Conservation (phyloP, 2,888 invertebrate species). For the Trichogramma dendrolimi region DNA sequence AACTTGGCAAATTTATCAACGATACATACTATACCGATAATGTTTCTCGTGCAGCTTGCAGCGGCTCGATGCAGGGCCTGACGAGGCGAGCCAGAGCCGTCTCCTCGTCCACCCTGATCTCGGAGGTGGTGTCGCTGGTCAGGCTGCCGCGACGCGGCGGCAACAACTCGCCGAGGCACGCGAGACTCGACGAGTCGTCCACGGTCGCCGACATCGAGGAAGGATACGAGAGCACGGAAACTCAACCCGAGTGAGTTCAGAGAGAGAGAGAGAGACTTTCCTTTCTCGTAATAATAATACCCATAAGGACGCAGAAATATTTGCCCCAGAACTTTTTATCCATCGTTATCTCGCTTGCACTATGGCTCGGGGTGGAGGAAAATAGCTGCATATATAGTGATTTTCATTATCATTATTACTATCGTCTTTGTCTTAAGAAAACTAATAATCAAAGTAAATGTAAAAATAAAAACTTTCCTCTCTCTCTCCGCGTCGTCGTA, state of each 20-base stretch:
- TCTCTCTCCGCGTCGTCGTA: background rate
- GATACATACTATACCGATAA: too few species aligned
- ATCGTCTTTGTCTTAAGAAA: too few species aligned
- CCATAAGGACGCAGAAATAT: background rate
- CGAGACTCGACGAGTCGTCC: constrained; percentile 37
- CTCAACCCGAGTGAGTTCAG: constrained; percentile 42
- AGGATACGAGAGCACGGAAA: constrained; percentile 44
- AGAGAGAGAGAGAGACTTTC: background rate
- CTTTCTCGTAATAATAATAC: constrained; percentile 2
- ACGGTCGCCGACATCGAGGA: constrained; percentile 42
- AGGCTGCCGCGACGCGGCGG: constrained; percentile 50
- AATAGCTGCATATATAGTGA: too few species aligned
- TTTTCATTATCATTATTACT: too few species aligned
- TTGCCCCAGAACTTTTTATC: too few species aligned
- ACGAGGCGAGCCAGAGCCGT: constrained; percentile 60
- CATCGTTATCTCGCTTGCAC: too few species aligned
- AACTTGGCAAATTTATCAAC: too few species aligned
- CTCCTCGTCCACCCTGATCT: constrained; percentile 73
- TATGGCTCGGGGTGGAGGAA: too few species aligned
- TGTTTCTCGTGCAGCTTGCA: constrained; percentile 36
- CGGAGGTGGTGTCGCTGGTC: constrained; percentile 73
- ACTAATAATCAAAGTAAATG: too few species aligned
- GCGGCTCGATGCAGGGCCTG: constrained; percentile 42
- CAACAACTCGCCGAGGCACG: constrained; percentile 37
- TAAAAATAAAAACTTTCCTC: too few species aligned